Conservation (phyloP, 2,797 vertebrate genomes). For the Adrianichthys oophorus region DNA sequence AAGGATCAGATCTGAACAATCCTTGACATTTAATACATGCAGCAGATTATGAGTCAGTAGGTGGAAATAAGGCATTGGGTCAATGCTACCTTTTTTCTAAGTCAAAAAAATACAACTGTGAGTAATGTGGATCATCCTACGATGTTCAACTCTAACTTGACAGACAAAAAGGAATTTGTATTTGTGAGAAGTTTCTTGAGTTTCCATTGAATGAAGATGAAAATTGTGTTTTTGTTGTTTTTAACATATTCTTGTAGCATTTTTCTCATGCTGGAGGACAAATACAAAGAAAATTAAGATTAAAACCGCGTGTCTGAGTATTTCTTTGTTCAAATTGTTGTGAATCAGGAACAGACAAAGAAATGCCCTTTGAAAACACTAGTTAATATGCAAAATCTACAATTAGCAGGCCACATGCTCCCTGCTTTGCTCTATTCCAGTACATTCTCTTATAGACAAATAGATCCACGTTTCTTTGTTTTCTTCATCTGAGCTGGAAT, state of each 20-base stretch:
- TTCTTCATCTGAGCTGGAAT: no score
- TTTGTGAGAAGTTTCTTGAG: slow-evolving; percentile 48
- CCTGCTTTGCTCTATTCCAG: no score
- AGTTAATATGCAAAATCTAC: no score
- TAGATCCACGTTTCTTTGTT: no score
- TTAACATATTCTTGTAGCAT: background rate
- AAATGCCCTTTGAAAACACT: no score
- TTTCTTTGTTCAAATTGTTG: no score
- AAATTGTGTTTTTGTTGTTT: background rate
- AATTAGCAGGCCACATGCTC: no score
- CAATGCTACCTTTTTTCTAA: background rate
- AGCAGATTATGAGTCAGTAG: slow-evolving; percentile 2
- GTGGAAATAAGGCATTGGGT: background rate
- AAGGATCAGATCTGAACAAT: slow-evolving; percentile 26
- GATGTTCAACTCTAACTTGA: background rate
- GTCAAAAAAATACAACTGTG: background rate
- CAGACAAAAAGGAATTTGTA: background rate
- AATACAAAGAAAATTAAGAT: no score
- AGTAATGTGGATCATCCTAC: background rate
- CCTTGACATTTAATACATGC: slow-evolving; percentile 15
- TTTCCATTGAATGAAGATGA: slow-evolving; percentile 18
- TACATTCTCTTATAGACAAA: no score
- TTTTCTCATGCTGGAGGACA: no score
- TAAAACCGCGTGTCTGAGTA: no score
- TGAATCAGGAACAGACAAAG: no score